Base-by-base conservation (phyloP, 2,797 vertebrate species). In the Gallirallus australis region DNA sequence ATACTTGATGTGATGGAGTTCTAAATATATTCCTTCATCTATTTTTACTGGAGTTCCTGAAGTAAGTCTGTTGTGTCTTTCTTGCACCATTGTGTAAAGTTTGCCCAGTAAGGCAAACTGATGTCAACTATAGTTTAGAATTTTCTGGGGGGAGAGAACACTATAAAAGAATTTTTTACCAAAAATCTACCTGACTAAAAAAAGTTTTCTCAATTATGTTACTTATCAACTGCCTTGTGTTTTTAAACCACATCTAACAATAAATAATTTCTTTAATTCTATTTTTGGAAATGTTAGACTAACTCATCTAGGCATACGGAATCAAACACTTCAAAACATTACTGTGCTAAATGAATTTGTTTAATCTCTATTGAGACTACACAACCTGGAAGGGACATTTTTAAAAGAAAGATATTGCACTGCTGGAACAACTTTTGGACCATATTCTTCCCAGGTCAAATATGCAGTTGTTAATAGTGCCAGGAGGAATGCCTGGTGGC, bases 371-470 rank as follows among this genome's bases (percentile, higher is more conserved):
- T 90, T 52, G 27, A 79, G 28, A 39, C 24, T 68, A 16, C 3
- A 3, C 37, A 18, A 15, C 15, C 59, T 15, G 5, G 6, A 80
- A 61, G 11, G 7, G 35, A 71, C 0, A 0, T 11, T 12, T 61
- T 76, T 72, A 52, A 56, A 59, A 72, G 57, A 75, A 71, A 72
- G 17, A 28, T 39, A 35, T 15, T 50, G 16, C 17, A 57, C 15
- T 25, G 3, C 4, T 77, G 45, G 19, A 66, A 30, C 23, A 79
- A 72, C 11, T 71, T 39, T 48, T 28, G 88, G 37, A n/a, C 52
- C 4, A 5, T 50, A 16, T 60, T 23, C 30, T 35, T 14, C 16
- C 9, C 12, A 18, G 35, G 70, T 56, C 42, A 89, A 66, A 82
- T 33, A 65, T 33, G 15, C 30, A 39, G 47, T 17, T 93, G n/a